These are phyloP conservation scores for Darevskia nairensis DNA, from an alignment of 2,797 vertebrate genomes.

Conservation along the genomic window DNA sequence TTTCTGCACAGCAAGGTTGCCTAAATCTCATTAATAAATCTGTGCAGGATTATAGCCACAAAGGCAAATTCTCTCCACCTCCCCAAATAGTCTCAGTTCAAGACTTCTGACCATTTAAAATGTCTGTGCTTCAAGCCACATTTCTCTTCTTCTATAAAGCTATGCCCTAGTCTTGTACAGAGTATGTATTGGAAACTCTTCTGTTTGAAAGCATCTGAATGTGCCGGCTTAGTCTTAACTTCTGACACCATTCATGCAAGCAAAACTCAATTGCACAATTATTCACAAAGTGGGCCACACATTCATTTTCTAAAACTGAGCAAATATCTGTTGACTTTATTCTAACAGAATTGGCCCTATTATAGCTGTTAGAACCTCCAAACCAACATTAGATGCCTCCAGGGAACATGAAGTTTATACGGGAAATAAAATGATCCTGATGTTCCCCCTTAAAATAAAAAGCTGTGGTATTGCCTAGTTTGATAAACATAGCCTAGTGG, in stretches of 20 bases:
- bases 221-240: not conserved
- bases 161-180: conserved; percentile 4
- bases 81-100: not conserved
- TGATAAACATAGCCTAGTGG: not conserved
- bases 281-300: not conserved
- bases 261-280: conserved; percentile 30
- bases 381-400: not conserved
- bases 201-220: not conserved
- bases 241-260: conserved; percentile 22
- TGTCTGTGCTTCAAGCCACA: not conserved
- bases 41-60: not conserved
- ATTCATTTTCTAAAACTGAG: not conserved
- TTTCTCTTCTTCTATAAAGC: conserved; percentile 5
- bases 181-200: not conserved
- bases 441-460: not conserved
- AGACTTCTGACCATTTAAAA: not conserved
- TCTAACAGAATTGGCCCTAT: not conserved
- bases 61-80: not conserved
- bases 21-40: not conserved
- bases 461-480: not conserved
- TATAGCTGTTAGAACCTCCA: conserved; percentile 28
- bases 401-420: not conserved
- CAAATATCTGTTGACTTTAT: conserved; percentile 21
- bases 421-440: not conserved
- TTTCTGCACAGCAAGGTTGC: not conserved